phyloP scores from a whole-genome alignment of 1,140 invertebrate species.

The Drosophila persimilis region DNA sequence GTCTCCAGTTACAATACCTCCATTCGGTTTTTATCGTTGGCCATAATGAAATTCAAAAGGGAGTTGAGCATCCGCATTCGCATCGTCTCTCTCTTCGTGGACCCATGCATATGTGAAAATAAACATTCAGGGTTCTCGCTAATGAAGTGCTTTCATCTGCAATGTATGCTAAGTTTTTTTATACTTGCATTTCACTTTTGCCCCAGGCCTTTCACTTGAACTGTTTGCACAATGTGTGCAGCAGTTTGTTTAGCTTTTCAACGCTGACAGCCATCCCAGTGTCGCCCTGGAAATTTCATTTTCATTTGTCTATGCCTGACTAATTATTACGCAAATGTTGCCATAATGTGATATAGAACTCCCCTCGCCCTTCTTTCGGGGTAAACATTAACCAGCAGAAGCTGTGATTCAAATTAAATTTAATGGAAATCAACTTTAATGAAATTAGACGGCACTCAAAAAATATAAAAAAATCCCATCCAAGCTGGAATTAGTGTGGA shows the following conservation, averaged over 20 bases:
- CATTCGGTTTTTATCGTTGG: neutral
- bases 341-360: conserved; percentile 30
- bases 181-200: conserved; percentile 12
- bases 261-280: conserved; percentile 28
- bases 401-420: conserved; percentile 33
- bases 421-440: conserved; percentile 8
- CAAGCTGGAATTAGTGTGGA: too few relatives aligned
- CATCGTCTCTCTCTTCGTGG: neutral
- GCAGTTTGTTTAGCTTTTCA: conserved; percentile 67
- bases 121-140: conserved; percentile 50
- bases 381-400: conserved; percentile 7
- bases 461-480: too few relatives aligned
- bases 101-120: conserved; percentile 23
- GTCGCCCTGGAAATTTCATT: conserved; percentile 42
- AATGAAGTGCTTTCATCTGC: conserved; percentile 64
- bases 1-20: neutral
- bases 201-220: conserved; percentile 40
- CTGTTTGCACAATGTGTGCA: conserved; percentile 49
- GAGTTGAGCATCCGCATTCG: too few relatives aligned
- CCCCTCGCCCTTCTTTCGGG: conserved; percentile 1
- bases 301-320: conserved; percentile 55
- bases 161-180: conserved; percentile 33
- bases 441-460: too few relatives aligned
- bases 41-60: conserved; percentile 20
- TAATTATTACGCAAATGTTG: conserved; percentile 56